A percentile compares a stretch with the other conserved stretches of the same genome.
Conservation (phyloP, 2,797 vertebrate species). For the Paguma larvata region DNA sequence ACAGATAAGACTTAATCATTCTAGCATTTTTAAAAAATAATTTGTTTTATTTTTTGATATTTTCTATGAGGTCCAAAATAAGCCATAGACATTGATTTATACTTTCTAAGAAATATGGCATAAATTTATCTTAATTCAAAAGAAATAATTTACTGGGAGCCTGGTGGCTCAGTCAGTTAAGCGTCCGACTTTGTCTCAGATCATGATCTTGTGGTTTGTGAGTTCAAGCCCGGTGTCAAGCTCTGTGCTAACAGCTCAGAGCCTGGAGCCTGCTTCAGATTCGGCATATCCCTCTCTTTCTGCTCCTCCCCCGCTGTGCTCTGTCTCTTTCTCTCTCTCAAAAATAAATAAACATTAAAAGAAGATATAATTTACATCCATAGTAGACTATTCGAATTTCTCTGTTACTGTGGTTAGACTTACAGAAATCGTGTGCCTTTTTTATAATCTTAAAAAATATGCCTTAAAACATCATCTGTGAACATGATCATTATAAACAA, state of each 20-base stretch:
- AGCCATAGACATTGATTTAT: background rate
- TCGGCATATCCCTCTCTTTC: no score
- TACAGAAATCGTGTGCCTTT: background rate
- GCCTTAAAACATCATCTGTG: background rate
- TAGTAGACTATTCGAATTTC: background rate
- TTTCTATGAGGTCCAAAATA: background rate
- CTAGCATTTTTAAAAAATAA: background rate
- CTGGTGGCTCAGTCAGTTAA: no score
- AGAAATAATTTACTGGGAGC: background rate
- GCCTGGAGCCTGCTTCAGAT: no score
- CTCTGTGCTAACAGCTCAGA: no score
- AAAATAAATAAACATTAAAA: no score
- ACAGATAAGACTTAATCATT: background rate
- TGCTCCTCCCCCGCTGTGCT: no score
- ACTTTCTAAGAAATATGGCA: background rate
- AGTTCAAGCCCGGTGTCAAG: fast-evolving
- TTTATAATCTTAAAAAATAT: background rate
- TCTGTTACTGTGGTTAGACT: background rate
- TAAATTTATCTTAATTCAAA: background rate
- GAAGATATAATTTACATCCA: background rate
- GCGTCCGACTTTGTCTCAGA: no score
- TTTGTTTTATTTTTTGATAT: background rate
- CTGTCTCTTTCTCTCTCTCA: no score
- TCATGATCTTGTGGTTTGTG: no score
- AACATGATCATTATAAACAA: background rate